Base-by-base conservation (phyloP, 1,140 invertebrate species). In the Zaprionus lachaisei region DNA sequence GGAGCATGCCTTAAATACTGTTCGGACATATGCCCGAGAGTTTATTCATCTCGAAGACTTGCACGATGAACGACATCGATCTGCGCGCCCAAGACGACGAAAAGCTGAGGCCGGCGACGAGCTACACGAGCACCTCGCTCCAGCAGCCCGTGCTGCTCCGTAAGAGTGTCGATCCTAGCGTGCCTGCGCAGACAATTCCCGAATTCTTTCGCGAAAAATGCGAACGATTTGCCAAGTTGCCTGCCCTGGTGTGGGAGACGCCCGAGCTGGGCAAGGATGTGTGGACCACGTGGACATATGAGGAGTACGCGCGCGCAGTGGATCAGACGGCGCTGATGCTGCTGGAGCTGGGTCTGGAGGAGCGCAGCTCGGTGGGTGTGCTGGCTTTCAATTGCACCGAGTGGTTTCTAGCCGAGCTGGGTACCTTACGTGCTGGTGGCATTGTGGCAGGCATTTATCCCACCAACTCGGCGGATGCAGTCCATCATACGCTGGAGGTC, bases 331-430 rank as follows among this genome's bases (percentile, higher is more conserved):
- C 98, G 0, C 97, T 98, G 93, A 96, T 95, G 55, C 97, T 98
- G 84, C 93, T 99, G 9, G 96, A 97, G 90, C 93, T 98, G 37
- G 97, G 98, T 1, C 93, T 99, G 24, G 95, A 98, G 92, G 94
- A 95, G 63, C 94, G 95, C 82, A 95, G 97, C 91, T 96, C 95
- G 4, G 96, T 99, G 20, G 96, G 96, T 69, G 97, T 99, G 73
- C 91, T 99, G 20, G 97, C 98, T 17, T 98, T 98, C 93, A 99
- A 99, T 92, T 96, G 96, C 55, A 96, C 97, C 12, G 95, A 98
- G 93, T 99, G 98, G 98, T 97, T 98, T 86, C 94, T 98, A 61
- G 94, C 97, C 0, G 95, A 98, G 92, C 82, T 99, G 17, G 97
- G 95, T 1, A 95, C 97, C 4, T 96, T 98, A 84, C 97, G 97